Percentiles rank a stretch among this genome's conserved stretches.
phyloP scores from a whole-genome alignment of 2,888 invertebrate species.

The Chymomyza caudatula region DNA sequence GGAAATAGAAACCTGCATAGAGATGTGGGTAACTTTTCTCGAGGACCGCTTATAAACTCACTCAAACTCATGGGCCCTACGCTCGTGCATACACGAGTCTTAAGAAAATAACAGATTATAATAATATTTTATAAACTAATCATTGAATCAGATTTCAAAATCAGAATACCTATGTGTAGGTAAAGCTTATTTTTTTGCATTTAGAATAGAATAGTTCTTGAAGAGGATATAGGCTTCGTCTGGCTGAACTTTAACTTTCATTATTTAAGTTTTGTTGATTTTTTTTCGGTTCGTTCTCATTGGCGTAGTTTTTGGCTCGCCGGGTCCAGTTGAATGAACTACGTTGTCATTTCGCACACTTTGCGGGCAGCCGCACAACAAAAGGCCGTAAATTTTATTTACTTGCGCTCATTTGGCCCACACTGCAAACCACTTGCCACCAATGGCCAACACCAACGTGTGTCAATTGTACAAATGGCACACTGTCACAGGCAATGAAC shows the following conservation, averaged over 20 bases:
- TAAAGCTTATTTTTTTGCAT: too few species aligned
- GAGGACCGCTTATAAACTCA: too few species aligned
- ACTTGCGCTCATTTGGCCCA: slow-evolving; percentile 55
- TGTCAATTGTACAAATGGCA: slow-evolving; percentile 47
- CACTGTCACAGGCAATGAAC: slow-evolving; percentile 56
- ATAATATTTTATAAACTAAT: too few species aligned
- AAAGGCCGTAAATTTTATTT: slow-evolving; percentile 68
- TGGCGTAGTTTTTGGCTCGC: neutral
- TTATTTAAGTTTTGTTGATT: neutral
- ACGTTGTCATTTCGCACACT: slow-evolving; percentile 39
- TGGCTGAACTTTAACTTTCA: neutral
- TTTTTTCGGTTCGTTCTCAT: neutral
- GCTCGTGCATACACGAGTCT: too few species aligned
- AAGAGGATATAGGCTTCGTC: neutral
- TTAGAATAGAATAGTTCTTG: too few species aligned
- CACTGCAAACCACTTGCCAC: slow-evolving; percentile 25
- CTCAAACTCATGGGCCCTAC: too few species aligned
- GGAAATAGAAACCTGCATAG: too few species aligned
- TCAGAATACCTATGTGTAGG: too few species aligned
- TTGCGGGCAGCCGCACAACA: slow-evolving; percentile 56
- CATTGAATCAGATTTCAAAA: too few species aligned
- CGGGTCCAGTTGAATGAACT: slow-evolving; percentile 44
- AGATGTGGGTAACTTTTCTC: too few species aligned
- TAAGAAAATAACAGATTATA: too few species aligned
- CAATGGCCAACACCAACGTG: neutral